Percentiles rank a stretch among this genome's conserved stretches.
phyloP scores from a whole-genome alignment of 2,888 invertebrate genomes.

The Anarsia innoxiella region DNA sequence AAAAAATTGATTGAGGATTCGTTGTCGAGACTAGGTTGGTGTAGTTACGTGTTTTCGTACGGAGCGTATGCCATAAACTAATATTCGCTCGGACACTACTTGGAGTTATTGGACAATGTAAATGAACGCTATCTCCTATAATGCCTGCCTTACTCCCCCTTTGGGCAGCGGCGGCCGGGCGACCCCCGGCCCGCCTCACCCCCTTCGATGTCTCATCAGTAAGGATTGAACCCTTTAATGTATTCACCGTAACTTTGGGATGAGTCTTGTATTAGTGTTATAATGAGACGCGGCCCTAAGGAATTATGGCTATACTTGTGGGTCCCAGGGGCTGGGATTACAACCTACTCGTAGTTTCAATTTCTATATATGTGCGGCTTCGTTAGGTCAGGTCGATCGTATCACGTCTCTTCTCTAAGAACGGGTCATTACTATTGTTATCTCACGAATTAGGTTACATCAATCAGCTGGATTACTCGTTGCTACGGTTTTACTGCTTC shows the following conservation, averaged over 20 bases:
- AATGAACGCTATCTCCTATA: constrained; percentile 76
- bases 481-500: constrained; percentile 4
- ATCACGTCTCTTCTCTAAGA: constrained; percentile 31
- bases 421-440: constrained; percentile 21
- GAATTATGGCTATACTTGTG: constrained; percentile 71
- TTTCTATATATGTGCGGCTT: constrained; percentile 58
- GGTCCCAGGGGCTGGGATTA: constrained; percentile 59
- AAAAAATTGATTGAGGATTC: constrained; percentile 34
- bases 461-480: constrained; percentile 17
- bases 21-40: constrained; percentile 8
- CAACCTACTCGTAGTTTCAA: constrained; percentile 67
- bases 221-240: constrained; percentile 76
- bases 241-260: constrained; percentile 75
- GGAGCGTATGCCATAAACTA: constrained; percentile 64
- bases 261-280: constrained; percentile 76
- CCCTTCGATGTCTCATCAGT: constrained; percentile 72
- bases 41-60: constrained; percentile 19
- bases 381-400: constrained; percentile 41
- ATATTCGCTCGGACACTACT: constrained; percentile 74
- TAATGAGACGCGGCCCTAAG: constrained; percentile 74
- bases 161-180: constrained; percentile 57
- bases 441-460: constrained; percentile 22
- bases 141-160: constrained; percentile 71
- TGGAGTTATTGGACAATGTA: constrained; percentile 77
- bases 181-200: constrained; percentile 48